A percentile compares a stretch with the other conserved stretches of the same genome.
These are phyloP conservation scores for Plecotus auritus DNA, from an alignment of 2,113 vertebrate species.

Conservation along the genomic window DNA sequence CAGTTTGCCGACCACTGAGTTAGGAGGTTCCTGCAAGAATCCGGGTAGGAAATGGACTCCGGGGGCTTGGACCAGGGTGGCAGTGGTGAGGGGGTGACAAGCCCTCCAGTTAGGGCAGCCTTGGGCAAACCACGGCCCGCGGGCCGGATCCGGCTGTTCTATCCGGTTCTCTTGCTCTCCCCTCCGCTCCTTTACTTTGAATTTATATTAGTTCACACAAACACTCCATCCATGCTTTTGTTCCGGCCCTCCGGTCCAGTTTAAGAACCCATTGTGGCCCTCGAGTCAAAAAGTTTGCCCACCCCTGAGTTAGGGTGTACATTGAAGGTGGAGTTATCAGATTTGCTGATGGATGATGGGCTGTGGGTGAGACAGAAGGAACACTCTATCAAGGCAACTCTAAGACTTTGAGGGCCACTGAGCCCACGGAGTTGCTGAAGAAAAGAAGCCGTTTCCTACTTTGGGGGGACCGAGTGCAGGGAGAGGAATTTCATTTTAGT, in stretches of 20 bases:
- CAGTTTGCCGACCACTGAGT: too few relatives aligned
- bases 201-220: too few relatives aligned
- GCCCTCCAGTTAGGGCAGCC: not conserved
- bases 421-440: not conserved
- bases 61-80: not conserved
- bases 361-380: not conserved
- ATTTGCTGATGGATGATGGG: not conserved
- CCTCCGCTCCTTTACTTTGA: too few relatives aligned
- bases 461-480: not conserved
- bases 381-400: not conserved
- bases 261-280: too few relatives aligned
- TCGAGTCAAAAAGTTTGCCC: too few relatives aligned
- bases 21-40: not conserved
- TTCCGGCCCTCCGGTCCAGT: too few relatives aligned
- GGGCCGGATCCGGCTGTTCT: too few relatives aligned
- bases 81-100: not conserved
- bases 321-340: not conserved
- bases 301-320: not conserved
- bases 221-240: too few relatives aligned
- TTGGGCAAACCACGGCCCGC: too few relatives aligned
- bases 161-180: too few relatives aligned
- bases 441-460: not conserved
- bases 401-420: not conserved
- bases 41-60: not conserved
- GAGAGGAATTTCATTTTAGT: not conserved